Evolutionary conservation across 2,113 vertebrate genomes (phyloP), one percentile per base, ranked within the genome.

Genomic region (Puma concolor): DNA sequence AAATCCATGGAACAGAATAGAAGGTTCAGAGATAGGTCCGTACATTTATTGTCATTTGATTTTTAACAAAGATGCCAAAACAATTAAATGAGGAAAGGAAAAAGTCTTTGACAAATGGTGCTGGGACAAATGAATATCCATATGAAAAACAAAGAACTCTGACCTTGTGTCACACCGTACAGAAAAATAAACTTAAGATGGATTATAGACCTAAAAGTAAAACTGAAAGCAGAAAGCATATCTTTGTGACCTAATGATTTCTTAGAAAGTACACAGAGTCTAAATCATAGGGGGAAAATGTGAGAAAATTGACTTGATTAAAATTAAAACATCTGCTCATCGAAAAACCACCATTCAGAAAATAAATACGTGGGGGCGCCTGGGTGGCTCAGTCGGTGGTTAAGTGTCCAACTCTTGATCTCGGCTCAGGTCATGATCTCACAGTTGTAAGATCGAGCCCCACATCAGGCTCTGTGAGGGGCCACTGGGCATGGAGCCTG

Each of bases 151-250:
- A 23, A 72, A 93, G n/a, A 84, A 41, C 15, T 48, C 54, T 86
- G 54, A 69, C 54, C 25, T 12, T 6, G 52, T 36, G 11, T 90
- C 74, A 79, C 10, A 92, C 48, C 7, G 63, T 4, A 92, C 21
- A 90, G 38, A 96, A 84, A 87, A 52, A 50, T 52, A 66, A 74
- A 86, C 38, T 86, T n/a, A 87, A 79, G 48, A 41, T 80, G 36
- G 21, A 41, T 12, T 25, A 48, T 7, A 83, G 48, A 74, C 31
- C 21, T 69, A 23, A 36, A 94, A 50, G 31, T 66, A 87, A 94
- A 92, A 90, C 16, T 48, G 41, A 96, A 95, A 93, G 38, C n/a
- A 96, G 60, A 95, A 94, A 91, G 80, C 25, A 36, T 10, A 57
- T 71, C 64, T 91, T 94, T 85, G 29, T 79, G 60, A 94, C 21